These are phyloP conservation scores for Sinhomidia bicolor DNA, from an alignment of 2,888 invertebrate species.

Conservation along the genomic window DNA sequence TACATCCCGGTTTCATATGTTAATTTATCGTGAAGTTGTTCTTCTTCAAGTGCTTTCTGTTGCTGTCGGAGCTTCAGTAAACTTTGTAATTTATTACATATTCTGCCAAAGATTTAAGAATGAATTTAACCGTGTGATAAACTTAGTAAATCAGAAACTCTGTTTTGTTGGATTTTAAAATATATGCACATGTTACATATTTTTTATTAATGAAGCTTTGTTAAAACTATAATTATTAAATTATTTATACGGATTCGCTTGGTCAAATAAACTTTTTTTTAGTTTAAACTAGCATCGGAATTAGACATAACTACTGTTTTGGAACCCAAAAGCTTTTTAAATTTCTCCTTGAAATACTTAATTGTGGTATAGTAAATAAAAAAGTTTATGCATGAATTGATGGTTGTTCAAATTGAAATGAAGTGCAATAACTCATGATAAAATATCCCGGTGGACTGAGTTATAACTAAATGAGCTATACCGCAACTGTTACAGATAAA, in stretches of 20 bases:
- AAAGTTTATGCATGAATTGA: neutral
- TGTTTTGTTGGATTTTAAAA: neutral
- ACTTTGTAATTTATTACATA: slow-evolving; percentile 35
- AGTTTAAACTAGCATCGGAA: too few relatives aligned
- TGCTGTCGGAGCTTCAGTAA: slow-evolving; percentile 13
- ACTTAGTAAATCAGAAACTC: neutral
- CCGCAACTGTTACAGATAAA: neutral
- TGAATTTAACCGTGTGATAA: slow-evolving; percentile 14
- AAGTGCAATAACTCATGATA: neutral
- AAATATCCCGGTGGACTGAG: neutral
- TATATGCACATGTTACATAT: neutral
- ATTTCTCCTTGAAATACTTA: neutral
- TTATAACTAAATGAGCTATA: neutral
- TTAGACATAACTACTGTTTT: neutral
- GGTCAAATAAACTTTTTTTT: too few relatives aligned
- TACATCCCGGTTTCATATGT: neutral
- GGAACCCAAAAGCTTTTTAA: neutral
- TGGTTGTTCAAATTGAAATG: neutral
- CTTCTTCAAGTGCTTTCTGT: slow-evolving; percentile 25
- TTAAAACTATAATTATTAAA: too few relatives aligned
- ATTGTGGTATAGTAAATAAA: neutral
- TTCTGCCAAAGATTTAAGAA: slow-evolving; percentile 19
- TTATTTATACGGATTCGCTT: too few relatives aligned
- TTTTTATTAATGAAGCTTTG: neutral
- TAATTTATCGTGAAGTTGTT: slow-evolving; percentile 46